These are phyloP conservation scores for Crypturellus tataupa DNA, from an alignment of 2,797 vertebrate species.

Conservation along the genomic window DNA sequence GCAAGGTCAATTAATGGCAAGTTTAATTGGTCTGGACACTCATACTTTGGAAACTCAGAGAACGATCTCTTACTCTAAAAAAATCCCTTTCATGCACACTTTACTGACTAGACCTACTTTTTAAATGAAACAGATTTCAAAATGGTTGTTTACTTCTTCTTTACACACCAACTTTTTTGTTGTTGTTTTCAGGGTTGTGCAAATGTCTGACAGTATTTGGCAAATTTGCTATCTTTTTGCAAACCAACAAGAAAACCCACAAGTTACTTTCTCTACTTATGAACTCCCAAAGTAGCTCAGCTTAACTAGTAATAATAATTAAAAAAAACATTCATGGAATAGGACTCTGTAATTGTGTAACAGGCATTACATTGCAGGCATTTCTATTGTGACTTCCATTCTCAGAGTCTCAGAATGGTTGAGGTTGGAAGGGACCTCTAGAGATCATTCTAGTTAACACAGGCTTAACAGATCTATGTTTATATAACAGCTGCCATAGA, in stretches of 20 bases:
- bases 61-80: background rate
- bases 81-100: background rate
- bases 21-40: background rate
- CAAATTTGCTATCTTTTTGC: background rate
- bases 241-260: background rate
- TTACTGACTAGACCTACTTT: background rate
- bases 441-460: background rate
- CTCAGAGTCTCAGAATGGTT: too few relatives aligned
- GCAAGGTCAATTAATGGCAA: background rate
- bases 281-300: background rate
- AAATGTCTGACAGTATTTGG: background rate
- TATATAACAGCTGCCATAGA: background rate
- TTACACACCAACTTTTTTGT: background rate
- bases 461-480: background rate
- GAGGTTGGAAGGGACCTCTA: too few relatives aligned
- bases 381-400: background rate
- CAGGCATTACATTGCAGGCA: background rate
- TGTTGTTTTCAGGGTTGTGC: background rate
- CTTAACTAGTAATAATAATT: background rate
- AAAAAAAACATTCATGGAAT: background rate
- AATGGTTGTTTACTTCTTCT: background rate
- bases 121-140: background rate
- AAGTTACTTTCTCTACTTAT: background rate
- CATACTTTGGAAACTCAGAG: background rate
- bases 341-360: background rate